Evolutionary conservation across 92 coral and sea anemone species (phyloP), one percentile per base, ranked within the genome.

Genomic region (Virgularia gustaviana): DNA sequence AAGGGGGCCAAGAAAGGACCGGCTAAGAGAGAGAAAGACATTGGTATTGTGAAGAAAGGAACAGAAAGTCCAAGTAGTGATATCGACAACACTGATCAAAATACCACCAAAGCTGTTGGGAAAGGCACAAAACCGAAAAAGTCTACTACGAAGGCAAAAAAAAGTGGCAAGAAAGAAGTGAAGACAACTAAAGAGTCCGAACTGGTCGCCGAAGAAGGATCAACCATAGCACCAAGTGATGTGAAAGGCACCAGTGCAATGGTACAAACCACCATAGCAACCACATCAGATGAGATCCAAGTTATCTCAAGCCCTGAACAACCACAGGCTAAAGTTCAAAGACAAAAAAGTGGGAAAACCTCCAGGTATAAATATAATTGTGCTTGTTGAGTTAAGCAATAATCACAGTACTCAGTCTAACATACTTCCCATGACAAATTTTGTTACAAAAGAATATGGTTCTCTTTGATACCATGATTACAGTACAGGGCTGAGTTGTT

Each of bases 401-500:
- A 28, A 6, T 25, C 25, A 16, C 33, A 16, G 23, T 47, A 13
- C 22, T 47, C 22, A 47, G 16, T 2, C 3, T 47, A 16, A 47
- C 4, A 3, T 47, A 2, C 16, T 13, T 4, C 0, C 18, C 25
- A 19, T n/a, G n/a, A n/a, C n/a, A n/a, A n/a, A n/a, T n/a, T n/a
- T n/a, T n/a, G n/a, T n/a, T n/a, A n/a, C 44, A 22, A 74, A 61
- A 4, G 35, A 44, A 34, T 61, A 23, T 5, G 38, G 55, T 56
- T 23, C 54, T 16, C 24, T 15, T 16, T 31, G 60, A 2, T 22
- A 59, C 22, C 60, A 59, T 39, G 60, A 71, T 70, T 45, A 20
- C 6, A 74, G 63, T 30, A 74, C 77, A 60, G 55, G 27, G 23
- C 70, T 52, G 70, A n/a, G n/a, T n/a, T n/a, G n/a, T n/a, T n/a